These are phyloP conservation scores for Leucophora obtusa DNA, from an alignment of 2,888 invertebrate species.

Conservation along the genomic window DNA sequence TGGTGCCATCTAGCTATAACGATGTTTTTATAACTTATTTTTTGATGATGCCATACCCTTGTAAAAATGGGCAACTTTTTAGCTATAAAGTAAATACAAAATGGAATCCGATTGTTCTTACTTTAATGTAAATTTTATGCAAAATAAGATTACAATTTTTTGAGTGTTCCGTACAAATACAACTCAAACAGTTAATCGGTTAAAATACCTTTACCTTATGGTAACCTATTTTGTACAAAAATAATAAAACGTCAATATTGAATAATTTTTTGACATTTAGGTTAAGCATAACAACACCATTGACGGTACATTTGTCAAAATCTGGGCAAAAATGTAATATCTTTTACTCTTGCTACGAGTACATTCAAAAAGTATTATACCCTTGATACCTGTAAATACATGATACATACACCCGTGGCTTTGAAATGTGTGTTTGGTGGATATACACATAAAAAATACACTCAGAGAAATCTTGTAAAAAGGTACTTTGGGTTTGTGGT, in stretches of 20 bases:
- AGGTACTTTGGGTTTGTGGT: too few species aligned
- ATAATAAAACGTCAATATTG: conserved; percentile 22
- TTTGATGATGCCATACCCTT: too few species aligned
- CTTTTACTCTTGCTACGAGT: neutral
- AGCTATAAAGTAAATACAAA: too few species aligned
- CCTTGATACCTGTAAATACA: conserved; percentile 31
- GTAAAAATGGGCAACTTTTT: too few species aligned
- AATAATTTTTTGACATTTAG: conserved; percentile 64
- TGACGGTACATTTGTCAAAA: conserved; percentile 66
- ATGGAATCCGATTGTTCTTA: too few species aligned
- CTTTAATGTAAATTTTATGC: too few species aligned
- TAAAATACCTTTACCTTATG: conserved; percentile 28
- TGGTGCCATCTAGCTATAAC: too few species aligned
- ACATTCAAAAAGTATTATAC: conserved; percentile 40
- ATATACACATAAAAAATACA: neutral
- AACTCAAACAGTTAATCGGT: too few species aligned
- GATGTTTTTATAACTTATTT: too few species aligned
- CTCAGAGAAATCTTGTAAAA: too few species aligned
- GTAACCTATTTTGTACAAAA: conserved; percentile 26
- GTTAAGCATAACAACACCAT: conserved; percentile 64
- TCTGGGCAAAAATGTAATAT: conserved; percentile 17
- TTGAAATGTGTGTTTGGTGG: conserved; percentile 11
- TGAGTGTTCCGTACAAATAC: too few species aligned
- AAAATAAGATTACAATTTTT: too few species aligned
- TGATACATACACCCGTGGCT: conserved; percentile 26